Conservation (phyloP, 2,113 vertebrate species). For the Turdus rufiventris region DNA sequence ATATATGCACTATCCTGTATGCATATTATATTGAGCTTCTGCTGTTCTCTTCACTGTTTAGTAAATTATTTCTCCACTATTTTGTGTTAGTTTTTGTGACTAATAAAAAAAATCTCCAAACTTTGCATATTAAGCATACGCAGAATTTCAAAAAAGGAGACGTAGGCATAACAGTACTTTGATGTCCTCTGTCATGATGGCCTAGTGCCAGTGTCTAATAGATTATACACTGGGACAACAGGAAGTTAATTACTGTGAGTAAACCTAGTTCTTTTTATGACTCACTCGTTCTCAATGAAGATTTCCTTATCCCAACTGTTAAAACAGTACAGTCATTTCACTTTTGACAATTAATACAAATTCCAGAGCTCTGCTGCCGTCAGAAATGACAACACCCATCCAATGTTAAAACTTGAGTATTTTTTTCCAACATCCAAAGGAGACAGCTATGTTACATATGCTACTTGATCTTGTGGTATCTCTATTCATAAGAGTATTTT, state of each 20-base stretch:
- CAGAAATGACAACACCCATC: constrained; percentile 10
- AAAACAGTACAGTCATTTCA: constrained; percentile 20
- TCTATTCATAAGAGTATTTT: background rate
- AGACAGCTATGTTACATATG: background rate
- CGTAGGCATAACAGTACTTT: background rate
- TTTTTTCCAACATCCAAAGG: background rate
- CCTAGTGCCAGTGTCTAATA: background rate
- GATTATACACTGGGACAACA: constrained; percentile 46
- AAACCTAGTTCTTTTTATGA: constrained; percentile 51
- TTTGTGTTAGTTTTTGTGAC: background rate
- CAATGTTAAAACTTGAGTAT: constrained; percentile 17
- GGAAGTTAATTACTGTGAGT: constrained; percentile 41
- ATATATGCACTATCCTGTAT: background rate
- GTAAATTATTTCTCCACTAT: background rate
- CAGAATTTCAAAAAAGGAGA: background rate
- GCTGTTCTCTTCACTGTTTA: background rate
- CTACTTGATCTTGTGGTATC: background rate
- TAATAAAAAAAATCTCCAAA: background rate
- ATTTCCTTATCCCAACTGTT: constrained; percentile 6
- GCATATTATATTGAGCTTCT: background rate
- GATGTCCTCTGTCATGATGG: background rate
- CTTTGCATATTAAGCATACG: background rate
- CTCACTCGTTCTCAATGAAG: constrained; percentile 32
- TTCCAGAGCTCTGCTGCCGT: background rate
- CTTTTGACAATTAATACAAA: constrained; percentile 26